Evolutionary conservation across 2,888 invertebrate species (phyloP).

Genomic region (Orthosia cruda): DNA sequence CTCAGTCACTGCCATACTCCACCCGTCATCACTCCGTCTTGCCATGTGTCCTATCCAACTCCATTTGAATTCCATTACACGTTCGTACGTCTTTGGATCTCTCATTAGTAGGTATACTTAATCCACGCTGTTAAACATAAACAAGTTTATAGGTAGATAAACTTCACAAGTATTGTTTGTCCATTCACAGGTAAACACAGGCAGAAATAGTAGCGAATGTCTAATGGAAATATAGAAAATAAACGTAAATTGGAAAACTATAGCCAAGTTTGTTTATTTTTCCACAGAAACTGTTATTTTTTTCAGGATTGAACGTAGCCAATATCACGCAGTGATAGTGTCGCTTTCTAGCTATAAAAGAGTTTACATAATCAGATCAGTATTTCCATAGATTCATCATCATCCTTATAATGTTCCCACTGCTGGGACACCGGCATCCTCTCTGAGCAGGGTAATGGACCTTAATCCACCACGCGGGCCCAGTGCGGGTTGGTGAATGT

Average conservation of each 20-base stretch:
- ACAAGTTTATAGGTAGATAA: constrained; percentile 11
- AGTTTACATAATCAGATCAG: too few species aligned
- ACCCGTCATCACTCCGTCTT: too few species aligned
- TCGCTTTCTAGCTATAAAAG: neutral
- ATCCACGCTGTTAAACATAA: neutral
- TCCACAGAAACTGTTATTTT: neutral
- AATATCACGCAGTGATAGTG: neutral
- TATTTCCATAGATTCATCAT: too few species aligned
- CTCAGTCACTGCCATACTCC: too few species aligned
- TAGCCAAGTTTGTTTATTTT: constrained; percentile 21
- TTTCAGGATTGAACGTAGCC: neutral
- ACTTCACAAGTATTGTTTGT: constrained; percentile 35
- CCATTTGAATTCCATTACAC: too few species aligned
- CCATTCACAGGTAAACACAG: constrained; percentile 28
- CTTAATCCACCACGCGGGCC: too few species aligned
- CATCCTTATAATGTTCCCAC: too few species aligned
- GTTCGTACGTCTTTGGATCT: too few species aligned
- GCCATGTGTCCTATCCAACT: too few species aligned
- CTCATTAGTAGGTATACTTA: neutral
- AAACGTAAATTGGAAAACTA: neutral
- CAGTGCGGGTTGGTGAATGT: too few species aligned
- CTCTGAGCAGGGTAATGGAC: too few species aligned
- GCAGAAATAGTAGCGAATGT: constrained; percentile 17
- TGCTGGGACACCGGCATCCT: too few species aligned
- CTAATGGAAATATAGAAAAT: constrained; percentile 22